Base-by-base conservation (phyloP, 2,888 invertebrate genomes). In the Escarpia spicata region DNA sequence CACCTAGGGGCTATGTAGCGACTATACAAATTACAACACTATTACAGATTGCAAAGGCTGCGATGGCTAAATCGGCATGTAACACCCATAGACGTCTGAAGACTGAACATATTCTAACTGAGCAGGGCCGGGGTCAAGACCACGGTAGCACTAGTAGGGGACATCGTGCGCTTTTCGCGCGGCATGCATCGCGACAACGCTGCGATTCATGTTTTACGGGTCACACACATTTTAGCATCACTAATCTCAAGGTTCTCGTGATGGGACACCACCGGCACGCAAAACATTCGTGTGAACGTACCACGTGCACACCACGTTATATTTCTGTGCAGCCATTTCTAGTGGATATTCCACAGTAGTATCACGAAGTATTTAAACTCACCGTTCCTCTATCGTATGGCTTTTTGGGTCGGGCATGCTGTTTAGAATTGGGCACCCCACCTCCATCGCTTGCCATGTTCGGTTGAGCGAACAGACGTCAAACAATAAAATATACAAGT, bases 261-360 rank as follows among this genome's bases (percentile, higher is more conserved):
- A n/a, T 26, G 4, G 75, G 75, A 15, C 52, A 12, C 12, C 52
- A 52, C 2, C 52, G 0, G 19, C 19, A 75, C 26, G 75, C 75
- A 75, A 75, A 75, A 3, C 19, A 75, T 75, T 75, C 26, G 2
- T n/a, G 75, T 26, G 26, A 75, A 75, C 75, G 75, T 26, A 75
- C 75, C 75, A 75, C 75, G 75, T 75, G 75, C 75, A 75, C 75
- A 75, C 75, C 75, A 75, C 75, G 75, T 75, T 75, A 75, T 75
- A 75, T 75, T 75, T 75, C n/a, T 75, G 75, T 75, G 75, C 75
- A 75, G 75, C 75, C 75, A 75, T 75, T 75, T 75, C 75, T 75
- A 75, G 75, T 26, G n/a, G 75, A 75, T 75, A 75, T 75, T 75
- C 75, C n/a, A n/a, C 75, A 26, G 75, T 26, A 26, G 75, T n/a